A percentile compares a stretch with the other conserved stretches of the same genome.
Conservation (phyloP, 2,113 vertebrate genomes). For the Columbina picui region DNA sequence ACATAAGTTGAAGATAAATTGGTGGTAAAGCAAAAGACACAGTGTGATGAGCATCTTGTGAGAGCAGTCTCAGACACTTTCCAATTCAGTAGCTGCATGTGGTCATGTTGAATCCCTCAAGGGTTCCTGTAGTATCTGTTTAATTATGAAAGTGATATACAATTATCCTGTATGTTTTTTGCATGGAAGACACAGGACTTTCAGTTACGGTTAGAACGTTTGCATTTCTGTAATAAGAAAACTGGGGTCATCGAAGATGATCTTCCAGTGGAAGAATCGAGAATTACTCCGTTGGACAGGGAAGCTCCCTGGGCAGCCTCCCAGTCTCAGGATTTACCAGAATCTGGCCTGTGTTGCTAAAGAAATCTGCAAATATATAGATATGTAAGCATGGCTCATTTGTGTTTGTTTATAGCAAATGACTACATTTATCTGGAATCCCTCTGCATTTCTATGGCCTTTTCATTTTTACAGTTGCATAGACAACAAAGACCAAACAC, state of each 20-base stretch:
- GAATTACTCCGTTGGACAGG: neutral
- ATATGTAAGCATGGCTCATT: neutral
- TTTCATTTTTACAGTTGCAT: constrained; percentile 4
- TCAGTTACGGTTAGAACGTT: neutral
- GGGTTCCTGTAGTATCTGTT: neutral
- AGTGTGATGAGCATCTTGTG: neutral
- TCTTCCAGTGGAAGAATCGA: neutral
- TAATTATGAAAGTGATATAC: neutral
- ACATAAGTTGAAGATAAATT: neutral
- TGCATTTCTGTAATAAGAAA: neutral
- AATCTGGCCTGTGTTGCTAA: neutral
- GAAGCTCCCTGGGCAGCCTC: neutral
- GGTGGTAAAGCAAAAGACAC: neutral
- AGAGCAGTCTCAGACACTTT: neutral
- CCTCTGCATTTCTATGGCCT: neutral
- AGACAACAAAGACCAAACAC: neutral
- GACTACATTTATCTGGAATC: neutral
- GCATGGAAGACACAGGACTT: neutral
- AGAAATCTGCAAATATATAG: neutral
- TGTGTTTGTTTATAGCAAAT: neutral
- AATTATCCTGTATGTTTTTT: neutral
- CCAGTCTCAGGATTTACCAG: neutral
- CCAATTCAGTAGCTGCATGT: neutral
- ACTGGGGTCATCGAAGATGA: neutral
- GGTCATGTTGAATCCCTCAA: neutral